Evolutionary conservation across 64 coral and sea anemone species (phyloP), one percentile per base, ranked within the genome.

Genomic region (Montipora foliosa): DNA sequence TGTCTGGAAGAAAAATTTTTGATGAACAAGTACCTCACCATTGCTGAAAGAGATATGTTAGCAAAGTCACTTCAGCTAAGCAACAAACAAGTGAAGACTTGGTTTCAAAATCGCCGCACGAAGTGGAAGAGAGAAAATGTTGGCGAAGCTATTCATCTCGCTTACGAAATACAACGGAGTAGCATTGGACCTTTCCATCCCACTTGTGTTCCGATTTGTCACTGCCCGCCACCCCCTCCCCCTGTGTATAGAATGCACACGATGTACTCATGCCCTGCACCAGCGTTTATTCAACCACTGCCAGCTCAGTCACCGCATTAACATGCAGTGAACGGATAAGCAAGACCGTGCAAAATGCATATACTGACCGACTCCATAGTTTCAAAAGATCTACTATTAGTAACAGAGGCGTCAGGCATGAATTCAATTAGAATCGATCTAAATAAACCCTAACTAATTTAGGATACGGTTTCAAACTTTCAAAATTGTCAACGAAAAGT

Each of bases 51-150:
- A 81, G 98, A 99, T 67, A 91, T 96, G 71, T 75, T 99, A 13
- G 98, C 98, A 10, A 93, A 95, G 47, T 99, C 98, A 49, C 92
- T 99, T 52, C 95, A 96, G 19, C 92, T 99, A 22, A 96, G 92
- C 25, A 99, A 94, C 85, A 94, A 93, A 81, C 98, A 99, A 85
- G 91, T 99, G 2, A 99, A 99, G 84, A 99, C 98, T 14, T 99
- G 98, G 98, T 99, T 99, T 79, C 98, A 99, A 82, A 99, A 99
- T 79, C 79, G 98, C 68, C 87, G 98, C 49, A 99, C 98, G 21
- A 99, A 99, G 69, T 99, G 98, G 98, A 99, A 99, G 37, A 79
- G 98, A 87, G 98, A 99, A 89, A 98, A 98, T 68, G 96, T 98
- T 3, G 96, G 96, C 11, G 96, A 98, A 76, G 96, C 93, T n/a